Evolutionary conservation across 1,140 invertebrate genomes (phyloP).

Genomic region (Dufourea novaeangliae): DNA sequence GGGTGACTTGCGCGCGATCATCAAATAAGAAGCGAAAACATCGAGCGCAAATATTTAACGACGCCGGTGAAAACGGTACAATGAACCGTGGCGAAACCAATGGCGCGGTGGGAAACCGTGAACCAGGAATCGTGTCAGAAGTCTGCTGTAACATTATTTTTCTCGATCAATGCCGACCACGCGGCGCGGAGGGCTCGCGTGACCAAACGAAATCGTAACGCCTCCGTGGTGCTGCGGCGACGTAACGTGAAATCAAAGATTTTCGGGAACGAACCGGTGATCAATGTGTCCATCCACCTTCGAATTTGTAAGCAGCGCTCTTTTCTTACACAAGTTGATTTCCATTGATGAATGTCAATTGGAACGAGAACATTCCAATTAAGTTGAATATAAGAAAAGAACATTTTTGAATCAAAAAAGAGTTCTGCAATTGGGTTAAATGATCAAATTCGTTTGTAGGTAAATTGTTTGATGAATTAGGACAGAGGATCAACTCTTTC

Average conservation of each 20-base stretch:
- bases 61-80: slow-evolving; percentile 55
- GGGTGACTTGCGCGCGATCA: neutral
- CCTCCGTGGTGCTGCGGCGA: slow-evolving; percentile 5
- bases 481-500: too few relatives aligned
- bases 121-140: slow-evolving; percentile 49
- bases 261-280: neutral
- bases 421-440: too few relatives aligned
- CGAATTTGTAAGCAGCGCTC: too few relatives aligned
- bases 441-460: too few relatives aligned
- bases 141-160: slow-evolving; percentile 37
- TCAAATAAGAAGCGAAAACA: slow-evolving; percentile 36
- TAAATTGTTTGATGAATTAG: too few relatives aligned
- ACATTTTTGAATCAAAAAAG: too few relatives aligned
- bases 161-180: slow-evolving; percentile 30
- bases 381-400: too few relatives aligned
- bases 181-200: slow-evolving; percentile 28
- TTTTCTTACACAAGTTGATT: too few relatives aligned
- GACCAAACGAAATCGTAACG: slow-evolving; percentile 15
- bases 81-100: slow-evolving; percentile 52
- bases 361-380: too few relatives aligned
- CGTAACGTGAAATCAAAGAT: neutral
- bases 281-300: neutral
- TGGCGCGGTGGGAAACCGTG: slow-evolving; percentile 25
- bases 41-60: slow-evolving; percentile 24
- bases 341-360: too few relatives aligned